A percentile compares a stretch with the other conserved stretches of the same genome.
Conservation (phyloP, 2,888 invertebrate species). For the Pseudococcus longispinus region DNA sequence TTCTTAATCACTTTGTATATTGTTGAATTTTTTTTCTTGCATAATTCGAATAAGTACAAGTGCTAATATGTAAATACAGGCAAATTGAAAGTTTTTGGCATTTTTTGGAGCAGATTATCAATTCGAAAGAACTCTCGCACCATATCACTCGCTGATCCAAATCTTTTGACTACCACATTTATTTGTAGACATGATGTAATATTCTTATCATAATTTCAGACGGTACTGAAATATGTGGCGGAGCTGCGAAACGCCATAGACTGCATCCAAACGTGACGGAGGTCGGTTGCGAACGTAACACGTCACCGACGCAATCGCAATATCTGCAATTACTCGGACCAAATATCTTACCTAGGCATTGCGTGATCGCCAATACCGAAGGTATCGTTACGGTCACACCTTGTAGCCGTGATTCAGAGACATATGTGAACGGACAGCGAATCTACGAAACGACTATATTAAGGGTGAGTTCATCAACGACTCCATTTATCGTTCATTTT, state of each 20-base stretch:
- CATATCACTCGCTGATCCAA: background rate
- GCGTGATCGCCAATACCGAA: slow-evolving; percentile 88
- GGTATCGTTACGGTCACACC: slow-evolving; percentile 94
- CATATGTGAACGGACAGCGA: slow-evolving; percentile 91
- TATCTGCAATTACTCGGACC: slow-evolving; percentile 82
- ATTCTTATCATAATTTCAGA: slow-evolving; percentile 61
- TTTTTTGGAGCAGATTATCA: background rate
- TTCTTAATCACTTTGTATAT: no score
- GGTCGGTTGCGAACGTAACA: slow-evolving; percentile 79
- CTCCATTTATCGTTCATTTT: background rate
- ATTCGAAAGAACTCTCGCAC: background rate
- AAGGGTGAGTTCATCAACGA: slow-evolving; percentile 68
- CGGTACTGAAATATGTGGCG: slow-evolving; percentile 65
- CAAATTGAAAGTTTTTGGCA: no score
- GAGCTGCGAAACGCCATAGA: slow-evolving; percentile 65
- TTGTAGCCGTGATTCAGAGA: slow-evolving; percentile 89
- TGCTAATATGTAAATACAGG: no score
- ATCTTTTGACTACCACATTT: background rate
- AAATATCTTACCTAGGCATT: slow-evolving; percentile 92
- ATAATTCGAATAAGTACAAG: no score
- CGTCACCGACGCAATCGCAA: slow-evolving; percentile 63
- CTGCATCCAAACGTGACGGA: slow-evolving; percentile 73
- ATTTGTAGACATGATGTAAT: background rate
- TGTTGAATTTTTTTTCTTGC: no score
- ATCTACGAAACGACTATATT: slow-evolving; percentile 92